Evolutionary conservation across 2,888 invertebrate genomes (phyloP).

Genomic region (Philopedon plagiatum): DNA sequence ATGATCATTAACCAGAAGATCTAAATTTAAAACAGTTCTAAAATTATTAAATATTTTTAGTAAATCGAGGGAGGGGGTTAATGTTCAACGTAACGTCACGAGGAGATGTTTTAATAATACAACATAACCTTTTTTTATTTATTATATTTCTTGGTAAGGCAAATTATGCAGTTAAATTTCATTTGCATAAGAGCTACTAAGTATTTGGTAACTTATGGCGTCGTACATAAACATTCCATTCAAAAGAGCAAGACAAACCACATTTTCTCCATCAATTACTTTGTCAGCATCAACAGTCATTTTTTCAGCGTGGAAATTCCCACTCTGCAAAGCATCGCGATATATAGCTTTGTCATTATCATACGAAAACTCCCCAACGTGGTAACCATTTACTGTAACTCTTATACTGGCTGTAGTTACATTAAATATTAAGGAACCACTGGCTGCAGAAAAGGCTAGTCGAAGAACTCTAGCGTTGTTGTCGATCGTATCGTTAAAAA

Average conservation of each 20-base stretch:
- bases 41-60: too few relatives aligned
- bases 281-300: constrained; percentile 16
- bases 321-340: constrained; percentile 28
- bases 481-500: constrained; percentile 23
- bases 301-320: constrained; percentile 25
- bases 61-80: too few relatives aligned
- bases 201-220: constrained; percentile 29
- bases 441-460: constrained; percentile 27
- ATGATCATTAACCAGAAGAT: too few relatives aligned
- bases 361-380: constrained; percentile 14
- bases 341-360: constrained; percentile 35
- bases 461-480: background rate
- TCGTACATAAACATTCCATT: constrained; percentile 37
- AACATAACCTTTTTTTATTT: too few relatives aligned
- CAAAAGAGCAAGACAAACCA: constrained; percentile 10
- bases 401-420: background rate
- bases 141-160: too few relatives aligned
- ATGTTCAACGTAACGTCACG: too few relatives aligned
- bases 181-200: background rate
- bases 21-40: too few relatives aligned
- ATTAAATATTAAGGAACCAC: constrained; percentile 33
- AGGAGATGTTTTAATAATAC: too few relatives aligned
- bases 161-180: too few relatives aligned
- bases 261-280: constrained; percentile 27
- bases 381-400: constrained; percentile 11